phyloP scores from a whole-genome alignment of 2,888 invertebrate species.

The Phalera bucephala region DNA sequence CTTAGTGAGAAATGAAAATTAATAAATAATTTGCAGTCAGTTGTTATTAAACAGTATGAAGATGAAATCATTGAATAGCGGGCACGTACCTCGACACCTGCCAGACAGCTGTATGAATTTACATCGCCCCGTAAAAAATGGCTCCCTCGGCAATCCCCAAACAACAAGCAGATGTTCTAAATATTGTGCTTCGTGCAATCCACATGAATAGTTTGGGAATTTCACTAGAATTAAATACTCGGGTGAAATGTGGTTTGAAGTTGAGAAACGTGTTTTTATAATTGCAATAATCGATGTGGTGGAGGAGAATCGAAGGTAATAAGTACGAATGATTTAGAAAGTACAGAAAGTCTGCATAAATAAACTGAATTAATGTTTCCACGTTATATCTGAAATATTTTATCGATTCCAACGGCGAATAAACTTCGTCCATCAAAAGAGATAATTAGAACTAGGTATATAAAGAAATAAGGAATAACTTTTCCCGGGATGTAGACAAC shows the following conservation, averaged over 20 bases:
- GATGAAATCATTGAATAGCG: conserved; percentile 48
- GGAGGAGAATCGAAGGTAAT: conserved; percentile 17
- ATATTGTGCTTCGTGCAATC: conserved; percentile 25
- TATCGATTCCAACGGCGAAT: too few relatives aligned
- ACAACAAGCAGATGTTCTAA: conserved; percentile 59
- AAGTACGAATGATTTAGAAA: conserved; percentile 24
- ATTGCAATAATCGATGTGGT: conserved; percentile 27
- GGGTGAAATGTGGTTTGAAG: conserved; percentile 18
- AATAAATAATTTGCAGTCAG: too few relatives aligned
- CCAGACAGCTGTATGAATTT: conserved; percentile 68
- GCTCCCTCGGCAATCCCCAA: conserved; percentile 52
- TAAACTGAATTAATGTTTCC: too few relatives aligned
- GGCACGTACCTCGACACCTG: conserved; percentile 72
- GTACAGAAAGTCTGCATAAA: conserved; percentile 20
- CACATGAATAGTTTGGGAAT: conserved; percentile 21
- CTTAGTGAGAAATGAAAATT: background rate
- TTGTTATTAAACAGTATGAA: conserved; percentile 18
- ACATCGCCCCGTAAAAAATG: conserved; percentile 65
- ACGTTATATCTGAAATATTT: too few relatives aligned
- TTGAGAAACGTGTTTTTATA: conserved; percentile 27
- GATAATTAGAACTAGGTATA: too few relatives aligned
- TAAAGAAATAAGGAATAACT: too few relatives aligned
- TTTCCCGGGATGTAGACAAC: too few relatives aligned
- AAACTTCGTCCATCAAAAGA: too few relatives aligned
- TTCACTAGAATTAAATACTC: conserved; percentile 25